Percentiles rank a stretch among this genome's conserved stretches.
Conservation (phyloP, 1,140 invertebrate genomes). For the Homalodisca vitripennis region DNA sequence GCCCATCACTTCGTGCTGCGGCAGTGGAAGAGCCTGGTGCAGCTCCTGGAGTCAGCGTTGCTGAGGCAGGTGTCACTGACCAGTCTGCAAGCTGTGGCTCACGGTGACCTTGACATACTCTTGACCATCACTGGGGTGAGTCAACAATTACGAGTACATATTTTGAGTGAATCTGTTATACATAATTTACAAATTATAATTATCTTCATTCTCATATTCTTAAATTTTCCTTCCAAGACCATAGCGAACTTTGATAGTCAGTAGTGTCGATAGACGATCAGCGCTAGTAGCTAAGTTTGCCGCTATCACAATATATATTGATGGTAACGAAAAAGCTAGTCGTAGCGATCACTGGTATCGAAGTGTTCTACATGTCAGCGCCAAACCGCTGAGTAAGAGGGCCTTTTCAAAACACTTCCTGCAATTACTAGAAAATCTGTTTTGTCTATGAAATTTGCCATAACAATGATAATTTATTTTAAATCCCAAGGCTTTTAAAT, state of each 20-base stretch:
- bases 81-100: constrained; percentile 40
- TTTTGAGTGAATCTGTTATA: not conserved
- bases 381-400: no score
- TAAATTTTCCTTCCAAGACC: not conserved
- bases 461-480: no score
- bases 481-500: no score
- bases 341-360: no score
- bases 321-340: no score
- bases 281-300: no score
- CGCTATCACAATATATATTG: no score
- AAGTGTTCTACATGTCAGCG: no score
- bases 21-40: constrained; percentile 79
- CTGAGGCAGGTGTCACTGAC: constrained; percentile 55
- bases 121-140: constrained; percentile 65
- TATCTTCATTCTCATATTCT: not conserved
- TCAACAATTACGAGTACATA: constrained; percentile 8
- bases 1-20: constrained; percentile 83
- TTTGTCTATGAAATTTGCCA: no score
- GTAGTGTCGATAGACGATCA: no score
- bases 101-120: constrained; percentile 75
- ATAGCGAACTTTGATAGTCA: not conserved
- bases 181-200: not conserved
- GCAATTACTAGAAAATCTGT: no score
- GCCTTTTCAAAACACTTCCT: no score
- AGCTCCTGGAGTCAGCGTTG: constrained; percentile 72